Percentiles rank a stretch among this genome's conserved stretches.
Evolutionary conservation across 2,888 invertebrate species (phyloP).

Genomic region (Macaria notata): DNA sequence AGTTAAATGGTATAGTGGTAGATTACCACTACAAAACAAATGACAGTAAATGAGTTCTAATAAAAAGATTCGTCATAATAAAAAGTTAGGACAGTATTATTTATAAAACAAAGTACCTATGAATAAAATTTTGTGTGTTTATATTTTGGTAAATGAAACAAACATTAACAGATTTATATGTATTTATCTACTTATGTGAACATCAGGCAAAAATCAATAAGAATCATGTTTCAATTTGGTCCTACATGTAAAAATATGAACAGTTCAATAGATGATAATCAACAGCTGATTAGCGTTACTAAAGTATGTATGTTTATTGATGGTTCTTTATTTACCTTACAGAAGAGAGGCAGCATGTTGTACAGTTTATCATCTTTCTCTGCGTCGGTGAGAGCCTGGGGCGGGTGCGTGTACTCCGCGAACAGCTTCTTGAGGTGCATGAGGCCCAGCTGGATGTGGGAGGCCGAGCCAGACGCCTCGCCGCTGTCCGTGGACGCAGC

Average conservation of each 20-base stretch:
- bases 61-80: too few relatives aligned
- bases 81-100: too few relatives aligned
- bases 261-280: neutral
- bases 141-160: too few relatives aligned
- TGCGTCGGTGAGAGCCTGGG: conserved; percentile 88
- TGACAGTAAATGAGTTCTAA: too few relatives aligned
- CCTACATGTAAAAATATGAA: neutral
- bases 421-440: conserved; percentile 98
- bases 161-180: too few relatives aligned
- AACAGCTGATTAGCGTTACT: neutral
- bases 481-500: conserved; percentile 79
- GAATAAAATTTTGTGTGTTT: too few relatives aligned
- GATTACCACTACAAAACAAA: too few relatives aligned
- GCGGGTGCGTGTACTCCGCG: conserved; percentile 95
- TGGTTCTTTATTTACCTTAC: conserved; percentile 86
- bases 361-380: conserved; percentile 97
- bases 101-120: too few relatives aligned
- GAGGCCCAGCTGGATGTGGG: conserved; percentile 94
- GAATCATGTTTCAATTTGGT: too few relatives aligned
- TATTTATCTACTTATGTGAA: too few relatives aligned
- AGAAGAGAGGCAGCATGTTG: conserved; percentile 98
- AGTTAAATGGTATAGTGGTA: too few relatives aligned
- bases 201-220: too few relatives aligned
- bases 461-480: conserved; percentile 84
- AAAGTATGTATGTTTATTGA: neutral